Conservation (phyloP, 2,888 invertebrate species). For the Dryomyza anilis region DNA sequence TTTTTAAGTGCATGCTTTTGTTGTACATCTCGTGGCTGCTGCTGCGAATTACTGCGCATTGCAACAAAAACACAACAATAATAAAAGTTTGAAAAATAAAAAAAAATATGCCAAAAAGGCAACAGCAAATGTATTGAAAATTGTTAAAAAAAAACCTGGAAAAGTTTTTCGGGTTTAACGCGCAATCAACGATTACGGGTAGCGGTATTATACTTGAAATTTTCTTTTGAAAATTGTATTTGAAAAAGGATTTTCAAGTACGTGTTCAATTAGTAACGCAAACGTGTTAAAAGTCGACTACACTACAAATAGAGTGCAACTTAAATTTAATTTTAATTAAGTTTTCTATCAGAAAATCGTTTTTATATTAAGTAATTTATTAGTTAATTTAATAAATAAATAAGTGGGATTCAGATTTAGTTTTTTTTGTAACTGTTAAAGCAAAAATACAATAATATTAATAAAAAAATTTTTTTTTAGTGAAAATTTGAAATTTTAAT, state of each 20-base stretch:
- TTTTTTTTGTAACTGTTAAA: too few species aligned
- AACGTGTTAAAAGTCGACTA: too few species aligned
- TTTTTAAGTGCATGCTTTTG: conserved; percentile 49
- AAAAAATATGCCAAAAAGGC: too few species aligned
- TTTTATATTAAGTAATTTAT: too few species aligned
- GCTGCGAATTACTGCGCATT: conserved; percentile 7
- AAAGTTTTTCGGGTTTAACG: conserved; percentile 19
- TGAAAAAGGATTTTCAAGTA: conserved; percentile 1
- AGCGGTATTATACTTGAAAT: conserved; percentile 12
- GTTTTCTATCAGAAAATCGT: too few species aligned
- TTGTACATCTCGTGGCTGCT: conserved; percentile 31
- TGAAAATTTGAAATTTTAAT: too few species aligned
- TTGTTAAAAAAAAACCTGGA: not conserved
- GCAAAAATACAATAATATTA: too few species aligned
- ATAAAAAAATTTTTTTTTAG: too few species aligned
- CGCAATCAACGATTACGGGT: conserved; percentile 22
- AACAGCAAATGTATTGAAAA: conserved; percentile 56
- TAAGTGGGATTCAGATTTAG: too few species aligned
- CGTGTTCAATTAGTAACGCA: conserved; percentile 7
- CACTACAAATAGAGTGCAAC: too few species aligned
- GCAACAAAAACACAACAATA: conserved; percentile 41
- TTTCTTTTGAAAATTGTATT: conserved; percentile 2
- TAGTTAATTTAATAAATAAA: too few species aligned
- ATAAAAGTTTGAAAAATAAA: not conserved
- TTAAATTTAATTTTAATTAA: too few species aligned